phyloP scores from a whole-genome alignment of 2,888 invertebrate species.

The Smittia sp. region DNA sequence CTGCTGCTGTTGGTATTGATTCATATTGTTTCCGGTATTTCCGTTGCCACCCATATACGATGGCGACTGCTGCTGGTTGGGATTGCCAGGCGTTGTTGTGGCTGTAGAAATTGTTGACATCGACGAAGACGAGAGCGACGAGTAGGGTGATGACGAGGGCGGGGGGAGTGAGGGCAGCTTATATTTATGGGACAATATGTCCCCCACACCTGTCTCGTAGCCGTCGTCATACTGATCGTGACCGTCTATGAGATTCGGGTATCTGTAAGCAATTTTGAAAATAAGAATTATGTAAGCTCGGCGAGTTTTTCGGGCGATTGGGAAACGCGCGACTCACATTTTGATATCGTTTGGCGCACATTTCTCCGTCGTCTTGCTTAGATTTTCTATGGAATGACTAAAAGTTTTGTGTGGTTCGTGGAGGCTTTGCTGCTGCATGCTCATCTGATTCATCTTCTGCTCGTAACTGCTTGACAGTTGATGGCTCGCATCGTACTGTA shows the following conservation, averaged over 20 bases:
- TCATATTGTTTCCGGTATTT: conserved; percentile 39
- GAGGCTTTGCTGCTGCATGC: conserved; percentile 8
- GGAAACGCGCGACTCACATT: conserved; percentile 34
- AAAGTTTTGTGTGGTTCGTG: conserved; percentile 38
- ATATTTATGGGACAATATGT: conserved; percentile 49
- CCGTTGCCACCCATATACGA: conserved; percentile 34
- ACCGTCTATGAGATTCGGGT: conserved; percentile 39
- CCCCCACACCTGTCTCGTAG: conserved; percentile 80
- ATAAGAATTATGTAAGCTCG: background rate
- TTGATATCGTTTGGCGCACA: conserved; percentile 41
- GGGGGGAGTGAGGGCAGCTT: conserved; percentile 38
- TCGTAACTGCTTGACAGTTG: conserved; percentile 31
- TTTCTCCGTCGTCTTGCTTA: conserved; percentile 39
- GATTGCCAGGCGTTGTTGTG: conserved; percentile 29
- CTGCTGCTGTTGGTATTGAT: conserved; percentile 23
- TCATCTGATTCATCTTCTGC: conserved; percentile 34
- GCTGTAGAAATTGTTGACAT: conserved; percentile 34
- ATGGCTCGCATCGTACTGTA: conserved; percentile 36
- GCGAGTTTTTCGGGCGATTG: background rate
- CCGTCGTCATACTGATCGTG: conserved; percentile 65
- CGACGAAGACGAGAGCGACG: conserved; percentile 46
- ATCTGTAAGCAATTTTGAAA: conserved; percentile 9
- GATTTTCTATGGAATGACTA: conserved; percentile 41
- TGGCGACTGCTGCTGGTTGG: conserved; percentile 22
- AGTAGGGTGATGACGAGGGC: conserved; percentile 46